These are phyloP conservation scores for Sipunculus nudus DNA, from an alignment of 2,888 invertebrate genomes.

Conservation along the genomic window DNA sequence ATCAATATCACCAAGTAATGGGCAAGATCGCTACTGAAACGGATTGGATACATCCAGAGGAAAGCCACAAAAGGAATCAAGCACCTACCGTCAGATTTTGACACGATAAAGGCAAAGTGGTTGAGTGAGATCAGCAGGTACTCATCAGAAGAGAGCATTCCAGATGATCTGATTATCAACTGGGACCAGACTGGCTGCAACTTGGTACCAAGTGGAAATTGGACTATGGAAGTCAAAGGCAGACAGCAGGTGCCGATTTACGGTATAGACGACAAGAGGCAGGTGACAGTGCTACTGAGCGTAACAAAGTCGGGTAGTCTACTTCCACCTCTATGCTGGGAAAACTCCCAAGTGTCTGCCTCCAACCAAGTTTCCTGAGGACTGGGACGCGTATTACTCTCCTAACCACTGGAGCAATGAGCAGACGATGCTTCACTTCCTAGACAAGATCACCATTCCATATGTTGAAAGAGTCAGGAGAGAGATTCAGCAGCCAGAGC, in stretches of 20 bases:
- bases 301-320: too few relatives aligned
- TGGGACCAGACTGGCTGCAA: constrained; percentile 36
- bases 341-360: too few relatives aligned
- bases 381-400: background rate
- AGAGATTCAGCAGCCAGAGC: background rate
- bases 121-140: constrained; percentile 12
- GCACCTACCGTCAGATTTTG: constrained; percentile 28
- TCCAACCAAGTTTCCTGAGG: too few relatives aligned
- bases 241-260: background rate
- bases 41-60: constrained; percentile 32
- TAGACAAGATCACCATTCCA: too few relatives aligned
- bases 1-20: constrained; percentile 17
- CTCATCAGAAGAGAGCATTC: constrained; percentile 19
- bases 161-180: constrained; percentile 31
- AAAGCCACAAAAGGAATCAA: constrained; percentile 30
- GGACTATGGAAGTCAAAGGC: constrained; percentile 24
- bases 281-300: too few relatives aligned
- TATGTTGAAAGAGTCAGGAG: too few relatives aligned
- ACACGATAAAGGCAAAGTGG: constrained; percentile 16
- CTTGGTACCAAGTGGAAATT: constrained; percentile 34
- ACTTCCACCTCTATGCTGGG: too few relatives aligned
- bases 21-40: constrained; percentile 20
- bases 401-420: too few relatives aligned
- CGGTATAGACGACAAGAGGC: too few relatives aligned
- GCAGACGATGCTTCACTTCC: too few relatives aligned